phyloP scores from a whole-genome alignment of 2,797 vertebrate genomes.

The Thunnus albacares region DNA sequence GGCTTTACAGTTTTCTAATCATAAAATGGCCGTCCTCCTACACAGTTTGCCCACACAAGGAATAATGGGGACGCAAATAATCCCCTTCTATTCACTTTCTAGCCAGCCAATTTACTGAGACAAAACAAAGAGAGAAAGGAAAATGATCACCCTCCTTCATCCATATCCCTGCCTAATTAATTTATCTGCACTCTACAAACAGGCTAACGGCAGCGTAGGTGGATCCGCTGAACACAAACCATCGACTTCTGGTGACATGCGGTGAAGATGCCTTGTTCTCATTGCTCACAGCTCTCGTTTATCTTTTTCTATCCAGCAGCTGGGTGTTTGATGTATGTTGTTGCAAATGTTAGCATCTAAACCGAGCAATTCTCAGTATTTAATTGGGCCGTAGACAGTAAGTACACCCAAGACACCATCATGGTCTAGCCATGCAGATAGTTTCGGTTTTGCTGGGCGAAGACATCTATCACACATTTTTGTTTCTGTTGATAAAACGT shows the following conservation, averaged over 20 bases:
- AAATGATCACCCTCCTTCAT: conserved; percentile 36
- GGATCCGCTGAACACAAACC: conserved; percentile 11
- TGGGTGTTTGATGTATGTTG: neutral
- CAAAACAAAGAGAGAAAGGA: conserved; percentile 41
- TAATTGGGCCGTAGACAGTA: neutral
- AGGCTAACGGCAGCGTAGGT: conserved; percentile 29
- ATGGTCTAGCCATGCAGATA: neutral
- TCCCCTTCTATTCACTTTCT: conserved; percentile 48
- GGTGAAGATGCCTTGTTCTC: neutral
- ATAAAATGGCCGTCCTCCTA: conserved; percentile 41
- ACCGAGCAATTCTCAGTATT: neutral
- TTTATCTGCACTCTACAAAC: conserved; percentile 42
- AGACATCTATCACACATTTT: neutral
- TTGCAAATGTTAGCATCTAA: neutral
- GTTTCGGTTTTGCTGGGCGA: neutral
- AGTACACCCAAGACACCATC: neutral
- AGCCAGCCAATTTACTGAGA: conserved; percentile 36
- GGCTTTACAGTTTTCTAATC: conserved; percentile 13
- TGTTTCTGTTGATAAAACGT: neutral
- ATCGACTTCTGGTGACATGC: neutral
- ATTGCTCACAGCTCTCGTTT: neutral
- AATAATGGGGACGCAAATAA: conserved; percentile 43
- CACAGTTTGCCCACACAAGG: conserved; percentile 40
- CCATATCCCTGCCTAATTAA: conserved; percentile 35
- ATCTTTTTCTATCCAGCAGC: conserved; percentile 2